These are phyloP conservation scores for Heteromormyrus szaboi DNA, from an alignment of 2,797 vertebrate genomes.

Conservation along the genomic window DNA sequence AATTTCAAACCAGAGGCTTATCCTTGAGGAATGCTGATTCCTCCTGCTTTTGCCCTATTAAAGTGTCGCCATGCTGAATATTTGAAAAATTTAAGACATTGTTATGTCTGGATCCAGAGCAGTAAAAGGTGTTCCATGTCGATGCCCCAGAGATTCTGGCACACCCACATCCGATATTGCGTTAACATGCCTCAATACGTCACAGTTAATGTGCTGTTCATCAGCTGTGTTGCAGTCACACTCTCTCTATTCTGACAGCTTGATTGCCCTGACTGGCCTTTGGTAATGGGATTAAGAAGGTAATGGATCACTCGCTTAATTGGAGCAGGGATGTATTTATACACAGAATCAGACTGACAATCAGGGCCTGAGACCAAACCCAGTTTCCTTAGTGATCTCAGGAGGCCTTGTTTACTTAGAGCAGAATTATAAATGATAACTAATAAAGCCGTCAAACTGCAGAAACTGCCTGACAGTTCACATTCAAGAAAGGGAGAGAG, in stretches of 20 bases:
- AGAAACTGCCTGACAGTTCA: slow-evolving; percentile 11
- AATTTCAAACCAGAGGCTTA: slow-evolving; percentile 36
- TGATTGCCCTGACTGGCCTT: slow-evolving; percentile 51
- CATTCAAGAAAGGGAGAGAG: background rate
- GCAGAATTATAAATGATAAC: slow-evolving; percentile 66
- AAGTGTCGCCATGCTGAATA: background rate
- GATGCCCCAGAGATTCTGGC: background rate
- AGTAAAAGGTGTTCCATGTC: background rate
- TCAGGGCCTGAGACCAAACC: slow-evolving; percentile 54
- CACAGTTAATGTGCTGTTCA: slow-evolving; percentile 6
- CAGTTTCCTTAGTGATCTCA: slow-evolving; percentile 55
- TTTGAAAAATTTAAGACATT: background rate
- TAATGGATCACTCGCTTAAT: slow-evolving; percentile 60
- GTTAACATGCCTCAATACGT: background rate
- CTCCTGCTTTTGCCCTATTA: slow-evolving; percentile 33
- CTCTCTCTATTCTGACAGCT: slow-evolving; percentile 38
- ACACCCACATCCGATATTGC: background rate
- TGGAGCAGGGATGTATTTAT: slow-evolving; percentile 67
- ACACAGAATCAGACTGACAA: slow-evolving; percentile 58
- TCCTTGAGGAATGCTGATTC: slow-evolving; percentile 48
- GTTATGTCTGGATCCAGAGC: background rate
- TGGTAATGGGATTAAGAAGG: slow-evolving; percentile 55
- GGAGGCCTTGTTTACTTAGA: slow-evolving; percentile 61
- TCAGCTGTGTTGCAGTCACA: slow-evolving; percentile 29
- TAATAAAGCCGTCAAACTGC: slow-evolving; percentile 48